Conservation (phyloP, 2,888 invertebrate genomes). For the Chloroclysta siterata region DNA sequence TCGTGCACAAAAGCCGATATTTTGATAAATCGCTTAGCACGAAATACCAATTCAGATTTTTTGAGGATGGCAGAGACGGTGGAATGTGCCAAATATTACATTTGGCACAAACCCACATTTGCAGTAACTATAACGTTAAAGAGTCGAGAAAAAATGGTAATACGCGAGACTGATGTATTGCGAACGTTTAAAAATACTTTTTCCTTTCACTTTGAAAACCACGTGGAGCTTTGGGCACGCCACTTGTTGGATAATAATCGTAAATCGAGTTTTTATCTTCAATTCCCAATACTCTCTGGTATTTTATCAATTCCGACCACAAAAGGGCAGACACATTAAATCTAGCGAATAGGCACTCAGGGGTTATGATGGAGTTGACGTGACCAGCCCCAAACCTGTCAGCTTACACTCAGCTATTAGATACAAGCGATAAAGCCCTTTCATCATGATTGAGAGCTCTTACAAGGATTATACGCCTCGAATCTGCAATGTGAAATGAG, state of each 20-base stretch:
- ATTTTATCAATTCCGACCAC: conserved; percentile 63
- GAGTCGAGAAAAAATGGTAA: no score
- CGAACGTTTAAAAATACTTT: no score
- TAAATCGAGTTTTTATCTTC: conserved; percentile 35
- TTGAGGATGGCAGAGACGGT: no score
- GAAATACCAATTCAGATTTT: no score
- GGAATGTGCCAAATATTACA: no score
- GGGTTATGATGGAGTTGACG: conserved; percentile 24
- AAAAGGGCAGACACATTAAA: conserved; percentile 54
- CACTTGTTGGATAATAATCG: not conserved
- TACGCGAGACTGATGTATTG: no score
- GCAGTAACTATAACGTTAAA: no score
- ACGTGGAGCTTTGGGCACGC: no score
- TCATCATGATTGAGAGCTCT: conserved; percentile 10
- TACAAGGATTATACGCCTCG: not conserved
- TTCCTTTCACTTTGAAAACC: no score
- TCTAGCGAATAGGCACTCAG: conserved; percentile 51
- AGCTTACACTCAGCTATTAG: not conserved
- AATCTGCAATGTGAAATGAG: not conserved
- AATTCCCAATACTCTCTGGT: conserved; percentile 44
- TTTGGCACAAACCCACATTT: no score
- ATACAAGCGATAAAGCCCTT: conserved; percentile 10
- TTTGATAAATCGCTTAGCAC: no score
- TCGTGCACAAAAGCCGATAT: no score
- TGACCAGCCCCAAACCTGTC: conserved; percentile 16